Evolutionary conservation across 2,797 vertebrate species (phyloP), one percentile per base, ranked within the genome.

Genomic region (Chelon auratus): DNA sequence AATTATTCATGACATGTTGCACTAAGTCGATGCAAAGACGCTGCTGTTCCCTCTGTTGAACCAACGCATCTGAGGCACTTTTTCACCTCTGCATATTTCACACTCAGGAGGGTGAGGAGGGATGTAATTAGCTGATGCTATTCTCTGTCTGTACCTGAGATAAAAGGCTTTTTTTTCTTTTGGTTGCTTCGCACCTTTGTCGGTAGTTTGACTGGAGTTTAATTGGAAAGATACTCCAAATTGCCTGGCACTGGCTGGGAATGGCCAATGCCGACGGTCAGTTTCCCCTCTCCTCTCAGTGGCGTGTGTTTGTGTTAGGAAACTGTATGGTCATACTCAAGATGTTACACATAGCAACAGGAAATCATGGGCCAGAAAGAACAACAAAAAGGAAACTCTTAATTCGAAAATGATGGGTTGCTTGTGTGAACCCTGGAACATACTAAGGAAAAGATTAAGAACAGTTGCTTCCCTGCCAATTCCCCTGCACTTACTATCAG

Each of bases 161-260:
- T 72, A 65, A 82, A 80, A 78, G 1, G 7, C 20, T 47, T 79
- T 57, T 65, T 67, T 36, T 65, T 54, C 40, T 79, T 18, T 57
- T 63, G 64, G 36, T 68, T 54, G 37, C 70, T 72, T 81, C 48
- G 58, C 55, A 74, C 26, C 54, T 56, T 30, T 75, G 68, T 59
- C 63, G 70, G 40, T 17, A 75, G 30, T 62, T 72, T 43, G 61
- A 68, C 69, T 85, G 68, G 24, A 26, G 24, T 26, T 54, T 86
- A 72, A 86, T 82, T 77, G 54, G 70, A 68, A 71, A 59, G 68
- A 74, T 33, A 37, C 56, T 78, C 58, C 18, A 51, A 78, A 62
- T 60, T 66, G 43, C 30, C 30, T 6, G 18, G 8, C 17, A 37
- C 47, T 2, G 11, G 18, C 42, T 57, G 17, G 59, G 54, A 52